Evolutionary conservation across 2,113 vertebrate species (phyloP).

Genomic region (Leptosomus discolor): DNA sequence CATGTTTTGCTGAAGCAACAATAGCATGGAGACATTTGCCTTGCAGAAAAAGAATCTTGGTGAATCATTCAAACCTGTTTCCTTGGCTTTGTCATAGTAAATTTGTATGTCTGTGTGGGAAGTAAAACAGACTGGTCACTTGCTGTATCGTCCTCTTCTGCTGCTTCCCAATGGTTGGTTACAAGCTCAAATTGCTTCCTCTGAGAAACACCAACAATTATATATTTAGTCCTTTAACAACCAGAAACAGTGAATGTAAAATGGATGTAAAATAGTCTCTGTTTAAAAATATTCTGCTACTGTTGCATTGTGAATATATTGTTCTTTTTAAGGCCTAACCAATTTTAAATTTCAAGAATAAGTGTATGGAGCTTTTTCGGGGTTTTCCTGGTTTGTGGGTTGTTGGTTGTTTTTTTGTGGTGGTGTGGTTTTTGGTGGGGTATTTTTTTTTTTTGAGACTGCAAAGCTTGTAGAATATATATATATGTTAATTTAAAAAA

Average conservation of each 20-base stretch:
- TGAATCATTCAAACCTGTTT: neutral
- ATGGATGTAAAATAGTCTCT: neutral
- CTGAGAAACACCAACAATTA: neutral
- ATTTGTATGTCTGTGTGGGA: neutral
- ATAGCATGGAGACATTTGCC: neutral
- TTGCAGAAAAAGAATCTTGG: neutral
- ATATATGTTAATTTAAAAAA: neutral
- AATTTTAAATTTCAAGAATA: neutral
- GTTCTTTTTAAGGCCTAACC: neutral
- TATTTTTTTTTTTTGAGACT: neutral
- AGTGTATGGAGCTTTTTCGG: neutral
- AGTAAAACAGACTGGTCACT: neutral
- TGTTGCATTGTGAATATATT: neutral
- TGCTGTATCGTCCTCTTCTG: neutral
- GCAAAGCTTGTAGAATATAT: neutral
- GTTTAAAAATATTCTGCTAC: neutral
- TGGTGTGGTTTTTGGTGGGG: neutral
- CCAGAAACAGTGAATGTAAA: neutral
- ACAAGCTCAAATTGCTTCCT: neutral
- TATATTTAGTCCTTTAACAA: neutral
- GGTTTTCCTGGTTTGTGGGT: fast-evolving
- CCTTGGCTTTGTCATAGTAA: neutral
- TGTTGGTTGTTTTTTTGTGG: too few relatives aligned
- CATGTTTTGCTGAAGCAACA: neutral
- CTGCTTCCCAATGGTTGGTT: neutral